Evolutionary conservation across 2,797 vertebrate species (phyloP), one percentile per base, ranked within the genome.

Genomic region (Gymnothorax javanicus): DNA sequence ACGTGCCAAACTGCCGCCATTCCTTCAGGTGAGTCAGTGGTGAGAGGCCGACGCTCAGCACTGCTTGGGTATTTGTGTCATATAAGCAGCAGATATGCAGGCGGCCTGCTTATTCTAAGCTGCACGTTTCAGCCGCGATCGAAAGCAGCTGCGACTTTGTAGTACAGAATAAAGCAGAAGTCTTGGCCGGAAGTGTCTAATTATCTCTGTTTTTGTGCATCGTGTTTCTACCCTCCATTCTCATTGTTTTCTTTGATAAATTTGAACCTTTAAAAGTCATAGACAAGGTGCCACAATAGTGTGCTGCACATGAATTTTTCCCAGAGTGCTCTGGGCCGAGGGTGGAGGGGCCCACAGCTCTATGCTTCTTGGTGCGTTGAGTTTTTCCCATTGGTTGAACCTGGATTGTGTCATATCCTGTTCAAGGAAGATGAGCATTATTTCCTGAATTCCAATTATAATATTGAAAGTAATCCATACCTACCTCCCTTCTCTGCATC

Each of bases 41-140:
- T 92, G 93, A 92, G 90, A 93, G 81, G 83, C 86, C 0, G 90
- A 88, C 81, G 87, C 73, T 71, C 54, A 73, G 90, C 85, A 89
- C 89, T 83, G 89, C 87, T 87, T 57, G 85, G 60, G 56, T 27
- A 85, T 85, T 85, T 71, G 84, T 85, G 73, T 85, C 67, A 89
- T 90, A 89, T 91, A 89, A 93, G 87, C 86, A 89, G 85, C 87
- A 56, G 83, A 84, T 84, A 85, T 82, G 88, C 81, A 91, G 89
- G 93, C 84, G 86, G 87, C 86, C 86, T 86, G 75, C 88, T 90
- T 92, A 94, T 93, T 89, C 92, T 92, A 92, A 89, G 91, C 87
- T 87, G 4, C 23, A 87, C 82, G 90, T 79, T 87, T 91, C 88
- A 33, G n/a, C 87, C 8, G 91, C 86, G 82, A 50, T 93, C 87